These are phyloP conservation scores for Todiramphus saurophagus DNA, from an alignment of 2,113 vertebrate species.

Conservation along the genomic window DNA sequence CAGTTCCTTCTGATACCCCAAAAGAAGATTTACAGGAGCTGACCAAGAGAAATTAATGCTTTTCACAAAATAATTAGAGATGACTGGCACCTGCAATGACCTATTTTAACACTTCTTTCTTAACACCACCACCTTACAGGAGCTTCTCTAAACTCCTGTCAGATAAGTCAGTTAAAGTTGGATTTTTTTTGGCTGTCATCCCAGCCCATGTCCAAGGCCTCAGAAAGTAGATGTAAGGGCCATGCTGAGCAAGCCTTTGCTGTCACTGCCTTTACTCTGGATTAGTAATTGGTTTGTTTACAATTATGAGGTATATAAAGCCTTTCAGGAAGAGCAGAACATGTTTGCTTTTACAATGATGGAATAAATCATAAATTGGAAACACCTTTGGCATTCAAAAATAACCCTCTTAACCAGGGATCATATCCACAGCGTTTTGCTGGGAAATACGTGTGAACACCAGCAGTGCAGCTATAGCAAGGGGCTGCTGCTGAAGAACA, in stretches of 20 bases:
- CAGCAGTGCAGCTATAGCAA: not conserved
- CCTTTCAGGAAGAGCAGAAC: not conserved
- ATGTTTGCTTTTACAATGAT: not conserved
- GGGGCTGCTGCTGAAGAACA: not conserved
- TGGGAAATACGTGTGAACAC: rapidly evolving
- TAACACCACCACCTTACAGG: not conserved
- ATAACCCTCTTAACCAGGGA: not conserved
- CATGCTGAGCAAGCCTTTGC: not conserved
- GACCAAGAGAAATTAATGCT: not conserved
- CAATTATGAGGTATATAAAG: not conserved
- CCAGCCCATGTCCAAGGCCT: not conserved
- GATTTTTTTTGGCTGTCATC: not conserved
- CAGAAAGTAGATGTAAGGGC: not conserved
- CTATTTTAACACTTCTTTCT: not conserved
- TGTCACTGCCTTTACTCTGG: not conserved
- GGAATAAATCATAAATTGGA: not conserved
- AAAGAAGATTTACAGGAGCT: not conserved
- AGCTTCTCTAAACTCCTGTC: not conserved
- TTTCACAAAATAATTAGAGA: not conserved
- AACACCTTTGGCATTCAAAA: not conserved
- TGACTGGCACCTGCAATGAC: not conserved
- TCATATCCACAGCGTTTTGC: not conserved
- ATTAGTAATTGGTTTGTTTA: not conserved
- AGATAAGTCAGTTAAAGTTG: not conserved
- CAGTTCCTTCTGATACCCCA: not conserved